Conservation (phyloP, 2,888 invertebrate genomes). For the Sphecodes monilicornis region DNA sequence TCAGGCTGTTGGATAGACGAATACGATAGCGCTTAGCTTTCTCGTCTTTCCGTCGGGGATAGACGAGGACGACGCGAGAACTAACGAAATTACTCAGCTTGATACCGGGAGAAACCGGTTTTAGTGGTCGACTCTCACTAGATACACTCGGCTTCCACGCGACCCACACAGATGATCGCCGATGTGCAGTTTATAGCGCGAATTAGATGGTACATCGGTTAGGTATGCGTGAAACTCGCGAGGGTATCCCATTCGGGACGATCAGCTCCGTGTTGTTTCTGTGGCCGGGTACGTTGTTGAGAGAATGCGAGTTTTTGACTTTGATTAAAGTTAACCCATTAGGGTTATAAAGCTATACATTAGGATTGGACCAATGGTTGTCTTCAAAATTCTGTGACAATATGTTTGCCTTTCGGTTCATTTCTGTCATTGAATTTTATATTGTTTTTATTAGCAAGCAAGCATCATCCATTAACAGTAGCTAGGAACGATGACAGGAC, state of each 20-base stretch:
- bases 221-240: slow-evolving; percentile 40
- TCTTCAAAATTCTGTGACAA: background rate
- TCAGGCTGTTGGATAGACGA: background rate
- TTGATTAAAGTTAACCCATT: background rate
- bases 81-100: slow-evolving; percentile 66
- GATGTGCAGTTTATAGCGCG: slow-evolving; percentile 36
- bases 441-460: background rate
- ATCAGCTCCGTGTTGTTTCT: slow-evolving; percentile 9
- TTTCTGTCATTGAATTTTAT: background rate
- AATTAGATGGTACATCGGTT: slow-evolving; percentile 37
- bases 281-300: background rate
- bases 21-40: slow-evolving; percentile 11
- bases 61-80: slow-evolving; percentile 35
- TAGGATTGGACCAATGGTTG: too few relatives aligned
- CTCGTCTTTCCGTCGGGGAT: background rate
- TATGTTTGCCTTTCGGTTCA: background rate
- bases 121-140: slow-evolving; percentile 53
- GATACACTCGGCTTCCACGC: slow-evolving; percentile 41
- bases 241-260: slow-evolving; percentile 1
- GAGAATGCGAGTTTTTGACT: background rate
- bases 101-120: slow-evolving; percentile 68
- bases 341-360: too few relatives aligned
- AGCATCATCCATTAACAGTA: background rate
- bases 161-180: slow-evolving; percentile 40
- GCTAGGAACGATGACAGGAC: background rate